Conservation (phyloP, 2,797 vertebrate genomes). For the Onychomys arenicola region DNA sequence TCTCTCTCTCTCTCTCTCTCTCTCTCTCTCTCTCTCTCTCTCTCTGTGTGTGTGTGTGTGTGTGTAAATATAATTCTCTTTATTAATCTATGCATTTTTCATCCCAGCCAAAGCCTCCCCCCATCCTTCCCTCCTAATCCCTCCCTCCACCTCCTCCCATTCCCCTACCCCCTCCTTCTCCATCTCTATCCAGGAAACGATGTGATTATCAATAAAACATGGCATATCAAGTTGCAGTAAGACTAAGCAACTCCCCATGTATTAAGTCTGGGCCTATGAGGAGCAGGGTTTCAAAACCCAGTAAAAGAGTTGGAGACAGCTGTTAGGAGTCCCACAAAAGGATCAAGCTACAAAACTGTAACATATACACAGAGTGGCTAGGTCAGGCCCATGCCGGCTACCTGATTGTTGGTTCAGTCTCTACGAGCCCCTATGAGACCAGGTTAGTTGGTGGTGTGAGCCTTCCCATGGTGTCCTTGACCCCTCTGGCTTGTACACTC, state of each 20-base stretch:
- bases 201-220: neutral
- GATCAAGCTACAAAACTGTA: neutral
- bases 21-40: too few relatives aligned
- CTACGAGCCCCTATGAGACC: neutral
- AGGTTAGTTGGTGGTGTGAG: neutral
- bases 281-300: neutral
- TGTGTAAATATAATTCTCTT: too few relatives aligned
- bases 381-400: neutral
- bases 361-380: neutral
- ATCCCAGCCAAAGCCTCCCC: neutral
- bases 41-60: too few relatives aligned
- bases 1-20: too few relatives aligned
- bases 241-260: neutral
- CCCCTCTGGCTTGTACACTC: neutral
- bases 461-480: neutral
- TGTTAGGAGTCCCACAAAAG: neutral
- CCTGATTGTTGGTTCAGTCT: neutral
- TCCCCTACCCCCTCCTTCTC: neutral
- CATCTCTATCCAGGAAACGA: neutral
- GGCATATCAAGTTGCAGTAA: neutral
- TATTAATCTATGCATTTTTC: neutral
- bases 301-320: neutral
- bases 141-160: neutral
- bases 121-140: neutral
- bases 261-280: neutral